Evolutionary conservation across 2,113 vertebrate genomes (phyloP), one percentile per base, ranked within the genome.

Genomic region (Machaerirhynchus nigripectus): DNA sequence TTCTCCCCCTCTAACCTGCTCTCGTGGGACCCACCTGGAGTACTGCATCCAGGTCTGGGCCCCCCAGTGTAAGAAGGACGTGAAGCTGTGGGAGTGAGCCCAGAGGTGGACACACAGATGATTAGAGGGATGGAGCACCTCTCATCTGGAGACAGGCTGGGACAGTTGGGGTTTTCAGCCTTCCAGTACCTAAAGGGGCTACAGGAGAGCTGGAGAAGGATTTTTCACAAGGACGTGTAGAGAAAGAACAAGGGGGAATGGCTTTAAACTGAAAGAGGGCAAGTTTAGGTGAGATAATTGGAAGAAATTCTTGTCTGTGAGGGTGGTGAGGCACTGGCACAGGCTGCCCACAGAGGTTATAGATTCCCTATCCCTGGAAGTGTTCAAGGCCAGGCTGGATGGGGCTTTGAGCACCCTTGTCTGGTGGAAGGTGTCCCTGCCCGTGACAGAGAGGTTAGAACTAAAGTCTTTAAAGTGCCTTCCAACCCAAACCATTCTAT

Each of bases 1-100:
- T 49, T 61, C 24, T 53, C 40, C 40, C 60, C 30, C 11, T 83
- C 47, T 31, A 17, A 7, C 56, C 55, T 40, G 61, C n/a, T 61
- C 55, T 67, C 1, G 0, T 67, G 68, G 59, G 19, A 59, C 52
- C 26, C 70, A 42, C 16, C 61, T 23, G 31, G 26, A 61, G 6
- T 27, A 16, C 0, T 31, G 20, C 33, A 40, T 4, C 10, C 30
- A 31, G 24, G 55, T 31, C 30, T 15, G 24, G 39, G 21, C 17
- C 13, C 24, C 22, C 11, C 70, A 53, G 0, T 4, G 23, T 2
- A 23, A 24, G 30, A 30, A 73, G 23, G 28, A 39, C 6, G 6
- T 11, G 55, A 26, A 61, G 78, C 6, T 75, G 39, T 19, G 61
- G 40, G n/a, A 83, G 35, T 3, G 7, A 83, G 35, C 9, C 55